A percentile compares a stretch with the other conserved stretches of the same genome.
These are phyloP conservation scores for Mastomys natalensis DNA, from an alignment of 2,113 vertebrate species.

Conservation along the genomic window DNA sequence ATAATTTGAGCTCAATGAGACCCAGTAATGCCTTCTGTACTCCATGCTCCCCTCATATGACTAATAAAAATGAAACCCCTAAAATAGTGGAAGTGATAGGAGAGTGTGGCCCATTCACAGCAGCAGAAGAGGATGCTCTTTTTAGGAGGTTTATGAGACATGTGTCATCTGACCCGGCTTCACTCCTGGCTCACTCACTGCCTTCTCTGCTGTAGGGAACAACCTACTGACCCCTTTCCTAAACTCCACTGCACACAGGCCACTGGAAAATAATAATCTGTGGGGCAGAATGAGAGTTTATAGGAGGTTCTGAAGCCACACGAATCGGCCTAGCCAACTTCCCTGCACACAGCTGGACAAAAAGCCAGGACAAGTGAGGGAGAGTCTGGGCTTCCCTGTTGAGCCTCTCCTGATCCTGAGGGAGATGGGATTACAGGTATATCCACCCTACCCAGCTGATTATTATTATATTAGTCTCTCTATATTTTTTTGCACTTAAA, in stretches of 20 bases:
- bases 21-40: neutral
- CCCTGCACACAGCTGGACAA: neutral
- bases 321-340: neutral
- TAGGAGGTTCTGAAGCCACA: neutral
- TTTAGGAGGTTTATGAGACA: neutral
- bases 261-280: neutral
- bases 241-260: neutral
- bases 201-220: neutral
- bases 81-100: neutral
- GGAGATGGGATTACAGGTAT: neutral
- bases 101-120: neutral
- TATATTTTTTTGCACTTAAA: neutral
- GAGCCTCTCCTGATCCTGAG: no score
- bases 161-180: neutral
- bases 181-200: neutral
- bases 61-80: neutral
- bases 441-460: neutral
- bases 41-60: neutral
- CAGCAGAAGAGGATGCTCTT: neutral
- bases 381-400: neutral
- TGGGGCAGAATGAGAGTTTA: neutral
- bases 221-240: neutral
- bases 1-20: neutral
- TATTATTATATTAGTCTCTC: neutral
- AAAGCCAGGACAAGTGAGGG: neutral